Conservation (phyloP, 2,888 invertebrate genomes). For the Dione vanillae region DNA sequence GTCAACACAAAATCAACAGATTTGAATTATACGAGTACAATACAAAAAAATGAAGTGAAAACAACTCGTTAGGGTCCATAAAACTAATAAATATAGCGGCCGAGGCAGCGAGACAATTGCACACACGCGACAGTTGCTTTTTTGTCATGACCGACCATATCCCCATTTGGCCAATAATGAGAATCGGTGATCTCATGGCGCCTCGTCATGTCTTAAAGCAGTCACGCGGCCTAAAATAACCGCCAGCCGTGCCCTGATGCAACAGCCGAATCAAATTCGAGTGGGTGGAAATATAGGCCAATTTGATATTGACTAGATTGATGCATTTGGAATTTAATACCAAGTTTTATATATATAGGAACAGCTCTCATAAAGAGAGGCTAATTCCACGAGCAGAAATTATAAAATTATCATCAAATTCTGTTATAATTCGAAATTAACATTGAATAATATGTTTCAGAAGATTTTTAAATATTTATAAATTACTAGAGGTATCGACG, state of each 20-base stretch:
- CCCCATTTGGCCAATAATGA: constrained; percentile 58
- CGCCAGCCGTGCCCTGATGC: constrained; percentile 58
- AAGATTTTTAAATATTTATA: no score
- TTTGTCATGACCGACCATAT: constrained; percentile 48
- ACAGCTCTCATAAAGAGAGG: not conserved
- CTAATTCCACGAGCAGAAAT: not conserved
- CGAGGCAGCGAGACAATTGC: constrained; percentile 41
- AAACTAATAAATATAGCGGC: constrained; percentile 41
- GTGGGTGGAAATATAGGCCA: constrained; percentile 56
- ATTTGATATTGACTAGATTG: constrained; percentile 45
- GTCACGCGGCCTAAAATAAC: constrained; percentile 76
- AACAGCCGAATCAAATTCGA: constrained; percentile 64
- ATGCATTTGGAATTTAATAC: constrained; percentile 28
- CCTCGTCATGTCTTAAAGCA: constrained; percentile 66
- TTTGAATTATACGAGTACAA: not conserved
- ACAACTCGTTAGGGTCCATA: constrained; percentile 40
- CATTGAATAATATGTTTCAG: not conserved
- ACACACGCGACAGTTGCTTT: constrained; percentile 41
- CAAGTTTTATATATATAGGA: not conserved
- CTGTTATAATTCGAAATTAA: not conserved
- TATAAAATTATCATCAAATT: not conserved
- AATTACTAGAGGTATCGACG: no score
- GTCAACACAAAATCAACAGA: constrained; percentile 5
- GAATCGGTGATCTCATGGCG: constrained; percentile 76
- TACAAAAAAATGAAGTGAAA: constrained; percentile 29